Evolutionary conservation across 2,888 invertebrate species (phyloP), one percentile per base, ranked within the genome.

Genomic region (Eristalinus sepulchralis): DNA sequence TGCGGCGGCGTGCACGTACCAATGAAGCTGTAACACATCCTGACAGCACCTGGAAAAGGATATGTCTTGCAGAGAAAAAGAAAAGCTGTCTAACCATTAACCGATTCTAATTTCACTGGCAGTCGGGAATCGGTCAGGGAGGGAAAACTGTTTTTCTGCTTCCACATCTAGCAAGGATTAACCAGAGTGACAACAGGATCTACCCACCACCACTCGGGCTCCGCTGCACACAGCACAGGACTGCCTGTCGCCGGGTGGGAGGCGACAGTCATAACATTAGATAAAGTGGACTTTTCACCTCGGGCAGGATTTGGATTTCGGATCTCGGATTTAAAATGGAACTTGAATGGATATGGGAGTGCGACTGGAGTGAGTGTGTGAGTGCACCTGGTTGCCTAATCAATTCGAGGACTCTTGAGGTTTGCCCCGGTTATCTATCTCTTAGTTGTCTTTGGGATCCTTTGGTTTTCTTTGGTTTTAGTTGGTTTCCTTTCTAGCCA

Each of bases 241-340:
- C 33, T 1, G 13, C 11, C 1, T 20, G 22, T 75, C 62, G 34
- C 13, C 34, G 63, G 75, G n/a, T 33, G 57, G 17, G 24, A 31
- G 39, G 24, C 70, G 64, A 34, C 80, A 47, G 47, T 76, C 59
- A 70, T 70, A 81, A 76, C 62, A 77, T 82, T 57, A 78, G 55
- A 60, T 33, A 77, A 77, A 83, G 67, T 83, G 77, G 60, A 77
- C 77, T 77, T 83, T 82, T 83, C 57, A 57, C 77, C 83, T 72
- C 17, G 31, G 76, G 83, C 77, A 39, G 62, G 66, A 67, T 66
- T 71, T 47, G 1, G 27, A 57, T 59, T 68, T 60, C 36, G 34
- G 34, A 34, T 47, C 17, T 47, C 17, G 47, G 47, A 47, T 47
- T 47, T 47, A 17, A 60, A 72, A 73, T 79, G 33, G 67, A 73